A percentile compares a stretch with the other conserved stretches of the same genome.
phyloP scores from a whole-genome alignment of 2,888 invertebrate genomes.

The Hyalella azteca region DNA sequence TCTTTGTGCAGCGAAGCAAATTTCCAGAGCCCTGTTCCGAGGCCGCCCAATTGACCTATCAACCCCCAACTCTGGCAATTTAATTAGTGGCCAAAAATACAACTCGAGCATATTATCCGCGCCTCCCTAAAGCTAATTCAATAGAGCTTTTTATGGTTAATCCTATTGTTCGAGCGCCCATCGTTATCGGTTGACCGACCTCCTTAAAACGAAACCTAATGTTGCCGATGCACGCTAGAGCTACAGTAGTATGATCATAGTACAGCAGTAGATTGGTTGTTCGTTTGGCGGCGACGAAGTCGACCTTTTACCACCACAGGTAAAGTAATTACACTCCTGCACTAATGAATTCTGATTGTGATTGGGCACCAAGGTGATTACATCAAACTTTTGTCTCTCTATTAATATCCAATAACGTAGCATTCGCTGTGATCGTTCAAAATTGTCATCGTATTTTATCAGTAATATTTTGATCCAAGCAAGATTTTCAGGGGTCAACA shows the following conservation, averaged over 20 bases:
- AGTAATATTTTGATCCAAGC: too few species aligned
- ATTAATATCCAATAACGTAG: neutral
- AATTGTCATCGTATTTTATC: too few species aligned
- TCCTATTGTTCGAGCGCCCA: constrained; percentile 13
- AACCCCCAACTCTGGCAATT: constrained; percentile 35
- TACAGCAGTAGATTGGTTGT: too few species aligned
- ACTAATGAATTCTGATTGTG: constrained; percentile 35
- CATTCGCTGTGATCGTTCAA: too few species aligned
- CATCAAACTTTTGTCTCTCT: neutral
- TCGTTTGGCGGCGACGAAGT: neutral
- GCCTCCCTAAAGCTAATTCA: constrained; percentile 37
- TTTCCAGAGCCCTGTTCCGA: constrained; percentile 8
- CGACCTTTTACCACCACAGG: constrained; percentile 23
- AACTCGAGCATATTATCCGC: constrained; percentile 36
- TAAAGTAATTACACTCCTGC: constrained; percentile 28
- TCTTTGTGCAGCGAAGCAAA: neutral
- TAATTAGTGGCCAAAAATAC: constrained; percentile 33
- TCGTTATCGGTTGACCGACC: neutral
- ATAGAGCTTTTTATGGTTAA: constrained; percentile 37
- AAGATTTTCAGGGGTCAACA: too few species aligned
- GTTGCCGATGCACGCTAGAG: neutral
- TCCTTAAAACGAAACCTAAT: neutral
- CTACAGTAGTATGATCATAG: neutral
- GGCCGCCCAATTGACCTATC: constrained; percentile 29
- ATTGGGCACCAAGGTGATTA: constrained; percentile 30